phyloP scores from a whole-genome alignment of 2,888 invertebrate species.

The Mimachlamys varia region DNA sequence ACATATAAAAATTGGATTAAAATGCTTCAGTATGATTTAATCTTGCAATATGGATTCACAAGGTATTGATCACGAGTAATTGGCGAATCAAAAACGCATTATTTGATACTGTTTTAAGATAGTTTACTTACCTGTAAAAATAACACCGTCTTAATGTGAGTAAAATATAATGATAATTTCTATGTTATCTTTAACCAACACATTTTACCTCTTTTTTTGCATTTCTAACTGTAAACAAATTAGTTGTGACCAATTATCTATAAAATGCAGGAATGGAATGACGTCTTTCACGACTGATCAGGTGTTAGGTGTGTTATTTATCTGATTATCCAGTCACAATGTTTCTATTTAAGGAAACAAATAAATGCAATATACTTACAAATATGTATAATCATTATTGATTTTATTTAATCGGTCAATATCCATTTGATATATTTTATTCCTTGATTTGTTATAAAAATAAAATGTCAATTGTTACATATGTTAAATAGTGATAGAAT shows the following conservation, averaged over 20 bases:
- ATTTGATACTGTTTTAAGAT: conserved; percentile 36
- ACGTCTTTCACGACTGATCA: neutral
- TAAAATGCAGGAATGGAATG: neutral
- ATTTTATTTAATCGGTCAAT: no score
- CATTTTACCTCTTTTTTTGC: neutral
- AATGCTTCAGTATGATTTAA: neutral
- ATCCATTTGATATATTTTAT: no score
- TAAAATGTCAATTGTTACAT: no score
- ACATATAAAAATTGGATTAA: neutral
- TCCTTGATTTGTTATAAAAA: no score
- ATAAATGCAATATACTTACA: neutral
- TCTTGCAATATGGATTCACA: neutral
- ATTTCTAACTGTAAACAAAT: neutral
- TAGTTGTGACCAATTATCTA: neutral
- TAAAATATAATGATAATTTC: neutral
- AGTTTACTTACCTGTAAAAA: neutral
- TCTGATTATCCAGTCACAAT: neutral
- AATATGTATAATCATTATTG: neutral
- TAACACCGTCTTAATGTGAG: neutral
- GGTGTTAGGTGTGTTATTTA: neutral
- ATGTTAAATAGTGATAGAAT: no score
- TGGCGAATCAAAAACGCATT: neutral
- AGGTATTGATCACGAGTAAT: neutral
- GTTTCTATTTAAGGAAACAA: neutral
- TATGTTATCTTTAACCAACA: neutral